These are phyloP conservation scores for Carettochelys insculpta DNA, from an alignment of 2,113 vertebrate genomes.

Conservation along the genomic window DNA sequence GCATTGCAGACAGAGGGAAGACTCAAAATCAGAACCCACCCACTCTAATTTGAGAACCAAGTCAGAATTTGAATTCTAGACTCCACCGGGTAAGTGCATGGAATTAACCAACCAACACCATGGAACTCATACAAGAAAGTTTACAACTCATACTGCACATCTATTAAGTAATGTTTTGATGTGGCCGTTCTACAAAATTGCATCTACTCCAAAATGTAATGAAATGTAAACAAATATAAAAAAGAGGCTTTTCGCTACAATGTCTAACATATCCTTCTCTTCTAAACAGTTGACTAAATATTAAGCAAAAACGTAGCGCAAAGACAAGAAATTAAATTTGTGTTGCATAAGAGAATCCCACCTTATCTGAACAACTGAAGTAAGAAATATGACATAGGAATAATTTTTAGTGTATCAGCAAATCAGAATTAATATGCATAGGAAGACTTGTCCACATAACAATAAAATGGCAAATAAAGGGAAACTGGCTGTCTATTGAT, in stretches of 20 bases:
- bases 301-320: not conserved
- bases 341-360: conserved; percentile 4
- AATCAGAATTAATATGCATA: conserved; percentile 38
- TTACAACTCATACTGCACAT: not conserved
- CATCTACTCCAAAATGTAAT: not conserved
- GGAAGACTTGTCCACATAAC: not conserved
- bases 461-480: conserved; percentile 27
- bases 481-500: conserved; percentile 46
- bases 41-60: not conserved
- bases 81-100: not conserved
- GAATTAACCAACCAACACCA: not conserved
- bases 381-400: conserved; percentile 40
- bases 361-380: conserved; percentile 8
- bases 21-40: not conserved
- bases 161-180: not conserved
- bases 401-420: conserved; percentile 21
- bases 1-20: not conserved
- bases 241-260: not conserved
- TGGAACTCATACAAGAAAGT: not conserved
- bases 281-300: not conserved
- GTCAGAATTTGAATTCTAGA: not conserved
- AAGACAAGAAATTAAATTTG: conserved; percentile 37
- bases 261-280: not conserved
- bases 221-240: no score
- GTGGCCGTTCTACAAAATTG: not conserved